Percentiles rank a stretch among this genome's conserved stretches.
These are phyloP conservation scores for Bubo scandiacus DNA, from an alignment of 2,113 vertebrate species.

Conservation along the genomic window DNA sequence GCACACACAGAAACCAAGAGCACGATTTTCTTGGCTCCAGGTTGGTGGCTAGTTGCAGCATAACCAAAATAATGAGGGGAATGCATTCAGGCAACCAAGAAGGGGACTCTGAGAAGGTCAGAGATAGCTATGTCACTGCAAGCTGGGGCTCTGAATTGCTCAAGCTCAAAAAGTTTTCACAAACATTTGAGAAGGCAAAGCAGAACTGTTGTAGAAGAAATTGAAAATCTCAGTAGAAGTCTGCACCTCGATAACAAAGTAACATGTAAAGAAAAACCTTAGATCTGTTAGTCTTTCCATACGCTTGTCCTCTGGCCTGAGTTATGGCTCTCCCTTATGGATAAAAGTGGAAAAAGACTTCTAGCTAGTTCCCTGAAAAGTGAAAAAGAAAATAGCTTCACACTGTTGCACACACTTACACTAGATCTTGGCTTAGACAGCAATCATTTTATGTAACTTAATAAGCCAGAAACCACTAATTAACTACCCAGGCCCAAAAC, in stretches of 20 bases:
- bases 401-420: not conserved
- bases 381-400: not conserved
- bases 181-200: not conserved
- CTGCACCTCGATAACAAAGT: not conserved
- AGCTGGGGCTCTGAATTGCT: not conserved
- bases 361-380: not conserved
- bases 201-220: not conserved
- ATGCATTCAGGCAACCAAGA: not conserved
- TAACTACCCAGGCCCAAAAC: slow-evolving; percentile 9
- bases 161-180: not conserved
- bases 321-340: not conserved
- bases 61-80: slow-evolving; percentile 28
- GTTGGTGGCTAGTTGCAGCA: not conserved
- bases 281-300: not conserved
- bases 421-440: not conserved
- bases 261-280: not conserved
- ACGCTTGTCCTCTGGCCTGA: not conserved
- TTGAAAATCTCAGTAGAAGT: not conserved
- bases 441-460: not conserved
- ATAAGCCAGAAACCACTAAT: slow-evolving; percentile 33
- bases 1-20: not conserved
- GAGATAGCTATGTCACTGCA: not conserved
- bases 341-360: not conserved
- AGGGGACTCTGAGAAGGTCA: slow-evolving; percentile 14
- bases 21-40: not conserved